Evolutionary conservation across 2,797 vertebrate genomes (phyloP).

Genomic region (Graptemys geographica): DNA sequence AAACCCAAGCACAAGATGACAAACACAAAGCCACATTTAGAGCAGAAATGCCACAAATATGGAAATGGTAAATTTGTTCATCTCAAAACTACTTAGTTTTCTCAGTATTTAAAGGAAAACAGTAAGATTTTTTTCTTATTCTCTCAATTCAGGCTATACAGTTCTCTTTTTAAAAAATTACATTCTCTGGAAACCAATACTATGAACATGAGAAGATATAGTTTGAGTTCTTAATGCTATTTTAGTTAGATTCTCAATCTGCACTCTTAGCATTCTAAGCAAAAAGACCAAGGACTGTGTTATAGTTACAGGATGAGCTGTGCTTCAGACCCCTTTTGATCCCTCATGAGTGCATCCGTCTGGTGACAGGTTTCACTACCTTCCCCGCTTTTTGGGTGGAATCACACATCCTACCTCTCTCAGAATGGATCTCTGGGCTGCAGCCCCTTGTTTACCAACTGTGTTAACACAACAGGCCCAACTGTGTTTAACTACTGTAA

Average conservation of each 20-base stretch:
- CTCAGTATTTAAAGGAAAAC: background rate
- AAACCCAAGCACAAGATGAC: background rate
- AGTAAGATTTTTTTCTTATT: background rate
- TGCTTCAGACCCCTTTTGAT: background rate
- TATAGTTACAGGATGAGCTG: background rate
- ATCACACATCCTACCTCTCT: background rate
- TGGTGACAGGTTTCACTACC: background rate
- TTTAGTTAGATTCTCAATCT: background rate
- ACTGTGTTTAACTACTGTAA: background rate
- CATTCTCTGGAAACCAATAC: background rate
- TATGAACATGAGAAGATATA: background rate
- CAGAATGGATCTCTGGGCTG: background rate
- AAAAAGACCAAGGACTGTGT: background rate
- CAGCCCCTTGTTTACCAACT: background rate
- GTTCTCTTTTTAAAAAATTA: background rate
- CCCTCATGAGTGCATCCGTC: background rate
- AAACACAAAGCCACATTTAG: background rate
- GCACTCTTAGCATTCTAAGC: background rate
- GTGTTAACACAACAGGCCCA: background rate
- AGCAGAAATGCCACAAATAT: background rate
- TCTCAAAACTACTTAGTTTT: background rate
- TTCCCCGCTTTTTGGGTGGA: background rate
- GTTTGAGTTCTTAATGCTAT: background rate
- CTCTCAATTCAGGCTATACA: background rate
- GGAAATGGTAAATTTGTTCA: background rate